Conservation (phyloP, 2,797 vertebrate species). For the Loris lydekkerianus region DNA sequence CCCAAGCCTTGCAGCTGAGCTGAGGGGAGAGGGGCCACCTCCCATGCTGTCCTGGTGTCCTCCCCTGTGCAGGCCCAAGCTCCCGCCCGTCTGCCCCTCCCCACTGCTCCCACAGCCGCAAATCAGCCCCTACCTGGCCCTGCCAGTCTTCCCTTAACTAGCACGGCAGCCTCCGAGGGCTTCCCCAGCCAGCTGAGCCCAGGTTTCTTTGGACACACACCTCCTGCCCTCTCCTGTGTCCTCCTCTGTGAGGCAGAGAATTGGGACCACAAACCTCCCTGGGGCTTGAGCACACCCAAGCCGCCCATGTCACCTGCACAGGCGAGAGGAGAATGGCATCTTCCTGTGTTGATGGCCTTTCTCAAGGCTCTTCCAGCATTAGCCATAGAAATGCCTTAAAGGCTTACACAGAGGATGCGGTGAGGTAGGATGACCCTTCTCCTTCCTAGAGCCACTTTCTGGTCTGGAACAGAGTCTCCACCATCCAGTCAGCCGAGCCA, state of each 20-base stretch:
- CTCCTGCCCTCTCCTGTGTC: not conserved
- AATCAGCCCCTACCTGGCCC: too few relatives aligned
- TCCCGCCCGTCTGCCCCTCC: too few relatives aligned
- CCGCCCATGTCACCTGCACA: not conserved
- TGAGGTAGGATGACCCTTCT: too few relatives aligned
- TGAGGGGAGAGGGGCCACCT: too few relatives aligned
- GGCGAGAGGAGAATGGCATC: not conserved
- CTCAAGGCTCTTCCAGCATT: not conserved
- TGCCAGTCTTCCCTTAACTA: too few relatives aligned
- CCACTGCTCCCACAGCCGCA: too few relatives aligned
- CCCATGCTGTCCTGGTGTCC: not conserved
- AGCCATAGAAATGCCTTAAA: not conserved
- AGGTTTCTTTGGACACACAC: too few relatives aligned
- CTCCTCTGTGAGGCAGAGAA: not conserved
- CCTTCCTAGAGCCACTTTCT: not conserved
- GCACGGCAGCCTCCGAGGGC: too few relatives aligned
- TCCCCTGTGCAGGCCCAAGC: not conserved
- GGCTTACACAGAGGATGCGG: not conserved
- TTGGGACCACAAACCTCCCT: not conserved
- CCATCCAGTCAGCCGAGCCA: fast-evolving
- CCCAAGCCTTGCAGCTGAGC: not conserved
- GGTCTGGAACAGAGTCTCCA: not conserved
- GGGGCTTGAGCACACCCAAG: fast-evolving
- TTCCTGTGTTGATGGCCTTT: not conserved
- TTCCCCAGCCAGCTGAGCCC: too few relatives aligned